A percentile compares a stretch with the other conserved stretches of the same genome.
These are phyloP conservation scores for Troglohyphantes excavatus DNA, from an alignment of 2,888 invertebrate species.

Conservation along the genomic window DNA sequence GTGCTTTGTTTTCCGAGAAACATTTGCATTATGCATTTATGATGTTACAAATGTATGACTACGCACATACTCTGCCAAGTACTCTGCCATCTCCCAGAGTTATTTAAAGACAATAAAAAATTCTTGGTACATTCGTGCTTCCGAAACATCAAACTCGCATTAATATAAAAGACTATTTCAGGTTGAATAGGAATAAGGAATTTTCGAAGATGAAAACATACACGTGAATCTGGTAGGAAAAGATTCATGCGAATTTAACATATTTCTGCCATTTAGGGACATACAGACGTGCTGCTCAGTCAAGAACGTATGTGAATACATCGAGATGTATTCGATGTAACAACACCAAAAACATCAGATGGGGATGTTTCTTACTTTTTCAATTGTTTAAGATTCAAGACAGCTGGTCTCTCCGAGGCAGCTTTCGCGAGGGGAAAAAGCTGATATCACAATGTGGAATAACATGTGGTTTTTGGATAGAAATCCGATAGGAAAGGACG, in stretches of 20 bases:
- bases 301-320: constrained; percentile 16
- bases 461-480: constrained; percentile 42
- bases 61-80: not conserved
- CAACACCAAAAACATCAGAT: constrained; percentile 12
- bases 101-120: not conserved
- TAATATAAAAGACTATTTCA: constrained; percentile 22
- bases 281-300: not conserved
- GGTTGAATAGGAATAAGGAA: constrained; percentile 17
- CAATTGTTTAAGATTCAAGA: constrained; percentile 47
- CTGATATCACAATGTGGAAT: not conserved
- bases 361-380: constrained; percentile 5
- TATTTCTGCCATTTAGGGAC: constrained; percentile 55
- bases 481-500: constrained; percentile 37
- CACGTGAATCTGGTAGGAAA: constrained; percentile 17
- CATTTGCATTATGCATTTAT: not conserved
- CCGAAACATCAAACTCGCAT: constrained; percentile 27
- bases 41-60: not conserved
- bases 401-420: constrained; percentile 12
- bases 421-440: constrained; percentile 3
- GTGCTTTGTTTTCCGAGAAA: too few relatives aligned
- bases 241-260: constrained; percentile 53
- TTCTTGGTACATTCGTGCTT: not conserved
- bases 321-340: constrained; percentile 4
- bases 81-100: not conserved
- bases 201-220: constrained; percentile 6